These are phyloP conservation scores for Agrotis clavis DNA, from an alignment of 2,888 invertebrate species.

Conservation along the genomic window DNA sequence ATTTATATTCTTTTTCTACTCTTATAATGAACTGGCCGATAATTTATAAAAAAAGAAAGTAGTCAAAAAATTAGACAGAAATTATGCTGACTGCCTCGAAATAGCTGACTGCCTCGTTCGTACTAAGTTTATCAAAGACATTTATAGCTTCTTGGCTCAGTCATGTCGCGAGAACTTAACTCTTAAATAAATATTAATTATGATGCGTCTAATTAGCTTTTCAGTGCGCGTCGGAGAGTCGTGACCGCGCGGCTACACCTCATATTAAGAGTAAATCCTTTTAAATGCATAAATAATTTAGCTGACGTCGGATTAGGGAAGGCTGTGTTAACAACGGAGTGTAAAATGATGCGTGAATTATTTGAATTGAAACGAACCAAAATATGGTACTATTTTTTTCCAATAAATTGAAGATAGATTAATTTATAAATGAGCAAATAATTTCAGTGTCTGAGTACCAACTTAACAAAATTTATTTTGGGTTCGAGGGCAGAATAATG, in stretches of 20 bases:
- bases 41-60: too few relatives aligned
- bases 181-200: conserved; percentile 71
- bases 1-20: too few relatives aligned
- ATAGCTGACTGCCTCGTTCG: not conserved
- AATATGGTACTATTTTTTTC: not conserved
- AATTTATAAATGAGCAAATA: not conserved
- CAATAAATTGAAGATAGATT: not conserved
- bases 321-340: conserved; percentile 71
- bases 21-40: too few relatives aligned
- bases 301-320: conserved; percentile 82
- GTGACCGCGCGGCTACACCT: conserved; percentile 88
- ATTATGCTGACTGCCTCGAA: not conserved
- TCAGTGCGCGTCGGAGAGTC: conserved; percentile 79
- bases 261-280: conserved; percentile 90
- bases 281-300: conserved; percentile 90
- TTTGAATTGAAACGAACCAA: not conserved
- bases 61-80: not conserved
- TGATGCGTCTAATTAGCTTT: conserved; percentile 82
- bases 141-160: conserved; percentile 3
- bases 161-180: conserved; percentile 19
- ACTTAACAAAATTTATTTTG: too few relatives aligned
- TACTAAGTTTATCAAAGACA: not conserved
- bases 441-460: too few relatives aligned
- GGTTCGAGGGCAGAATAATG: too few relatives aligned
- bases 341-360: conserved; percentile 27